Conservation (phyloP, 2,797 vertebrate species). For the Notoglanidium macrostoma region DNA sequence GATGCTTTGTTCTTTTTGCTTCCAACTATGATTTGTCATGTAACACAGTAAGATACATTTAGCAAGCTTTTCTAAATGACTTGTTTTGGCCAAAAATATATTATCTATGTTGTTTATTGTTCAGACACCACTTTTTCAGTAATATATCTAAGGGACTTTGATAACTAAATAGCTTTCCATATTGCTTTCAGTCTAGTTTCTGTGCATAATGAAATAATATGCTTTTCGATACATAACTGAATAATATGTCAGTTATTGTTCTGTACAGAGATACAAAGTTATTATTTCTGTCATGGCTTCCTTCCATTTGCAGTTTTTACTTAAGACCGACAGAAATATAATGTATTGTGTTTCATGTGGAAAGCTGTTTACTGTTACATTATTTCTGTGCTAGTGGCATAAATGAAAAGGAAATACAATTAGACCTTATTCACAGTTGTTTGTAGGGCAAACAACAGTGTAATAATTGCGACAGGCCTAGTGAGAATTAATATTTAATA, state of each 20-base stretch:
- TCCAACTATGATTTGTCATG: background rate
- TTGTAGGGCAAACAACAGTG: background rate
- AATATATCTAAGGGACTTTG: background rate
- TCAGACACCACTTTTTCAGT: background rate
- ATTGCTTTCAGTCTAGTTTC: background rate
- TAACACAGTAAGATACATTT: background rate
- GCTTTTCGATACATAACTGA: background rate
- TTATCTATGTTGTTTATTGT: background rate
- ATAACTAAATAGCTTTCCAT: background rate
- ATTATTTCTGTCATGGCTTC: background rate
- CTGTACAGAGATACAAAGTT: background rate
- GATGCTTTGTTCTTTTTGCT: background rate
- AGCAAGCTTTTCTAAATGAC: background rate
- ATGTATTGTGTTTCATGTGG: background rate
- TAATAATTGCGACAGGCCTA: constrained; percentile 1
- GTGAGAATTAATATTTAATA: constrained; percentile 15
- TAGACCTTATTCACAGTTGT: background rate
- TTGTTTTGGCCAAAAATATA: background rate
- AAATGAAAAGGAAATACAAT: constrained; percentile 6
- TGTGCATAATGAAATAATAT: background rate
- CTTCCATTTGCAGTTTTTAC: background rate
- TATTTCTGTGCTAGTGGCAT: background rate
- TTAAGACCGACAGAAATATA: background rate
- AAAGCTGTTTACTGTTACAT: background rate
- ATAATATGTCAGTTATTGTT: background rate